A percentile compares a stretch with the other conserved stretches of the same genome.
These are phyloP conservation scores for Eidolon helvum DNA, from an alignment of 2,113 vertebrate genomes.

Conservation along the genomic window DNA sequence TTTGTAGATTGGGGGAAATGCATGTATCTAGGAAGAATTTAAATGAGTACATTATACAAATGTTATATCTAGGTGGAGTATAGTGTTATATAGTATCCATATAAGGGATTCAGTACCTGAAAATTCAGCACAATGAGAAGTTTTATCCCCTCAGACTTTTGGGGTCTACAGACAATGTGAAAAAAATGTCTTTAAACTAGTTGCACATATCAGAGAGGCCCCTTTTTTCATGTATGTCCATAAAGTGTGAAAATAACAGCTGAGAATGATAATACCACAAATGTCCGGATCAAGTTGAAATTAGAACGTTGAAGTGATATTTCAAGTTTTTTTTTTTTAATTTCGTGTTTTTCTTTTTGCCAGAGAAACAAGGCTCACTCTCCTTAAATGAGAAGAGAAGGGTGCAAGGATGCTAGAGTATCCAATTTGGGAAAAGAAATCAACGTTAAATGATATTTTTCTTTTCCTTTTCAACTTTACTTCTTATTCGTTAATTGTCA, in stretches of 20 bases:
- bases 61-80: neutral
- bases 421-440: neutral
- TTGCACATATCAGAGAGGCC: neutral
- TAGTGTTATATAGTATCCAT: neutral
- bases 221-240: neutral
- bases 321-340: neutral
- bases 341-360: neutral
- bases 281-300: neutral
- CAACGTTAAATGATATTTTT: neutral
- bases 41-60: constrained; percentile 35
- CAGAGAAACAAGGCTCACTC: neutral
- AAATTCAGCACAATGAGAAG: neutral
- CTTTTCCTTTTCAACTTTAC: neutral
- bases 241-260: neutral
- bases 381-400: neutral
- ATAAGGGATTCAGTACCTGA: neutral
- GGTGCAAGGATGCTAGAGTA: neutral
- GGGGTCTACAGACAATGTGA: neutral
- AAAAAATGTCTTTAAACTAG: neutral
- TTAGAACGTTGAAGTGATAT: neutral
- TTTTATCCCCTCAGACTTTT: neutral
- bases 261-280: neutral
- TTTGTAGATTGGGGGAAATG: constrained; percentile 39
- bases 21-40: constrained; percentile 15
- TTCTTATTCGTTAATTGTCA: neutral